A percentile compares a stretch with the other conserved stretches of the same genome.
phyloP scores from a whole-genome alignment of 2,113 vertebrate genomes.

The Furnarius figulus region DNA sequence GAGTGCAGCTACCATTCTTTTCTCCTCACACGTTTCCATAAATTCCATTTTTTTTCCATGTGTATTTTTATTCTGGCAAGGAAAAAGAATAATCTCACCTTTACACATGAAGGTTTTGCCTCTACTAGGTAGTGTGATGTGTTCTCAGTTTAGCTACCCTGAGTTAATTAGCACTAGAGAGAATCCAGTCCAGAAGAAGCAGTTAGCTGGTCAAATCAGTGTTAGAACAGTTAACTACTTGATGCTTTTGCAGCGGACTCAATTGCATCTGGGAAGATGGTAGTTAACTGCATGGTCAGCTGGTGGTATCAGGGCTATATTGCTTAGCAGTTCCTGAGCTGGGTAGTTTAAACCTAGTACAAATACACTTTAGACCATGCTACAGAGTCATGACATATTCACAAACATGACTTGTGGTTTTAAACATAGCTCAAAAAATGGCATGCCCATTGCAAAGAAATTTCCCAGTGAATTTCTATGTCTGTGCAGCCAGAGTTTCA shows the following conservation, averaged over 20 bases:
- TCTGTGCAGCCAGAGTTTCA: background rate
- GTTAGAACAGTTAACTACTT: background rate
- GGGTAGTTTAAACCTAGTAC: background rate
- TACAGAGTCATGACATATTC: background rate
- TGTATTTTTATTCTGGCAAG: conserved; percentile 19
- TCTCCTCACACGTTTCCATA: conserved; percentile 59
- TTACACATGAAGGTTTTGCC: background rate
- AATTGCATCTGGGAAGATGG: background rate
- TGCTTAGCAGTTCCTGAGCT: background rate
- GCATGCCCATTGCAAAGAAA: background rate
- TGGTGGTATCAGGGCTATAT: background rate
- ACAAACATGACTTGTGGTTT: background rate
- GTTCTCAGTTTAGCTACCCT: background rate
- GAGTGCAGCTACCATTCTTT: conserved; percentile 43
- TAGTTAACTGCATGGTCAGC: background rate
- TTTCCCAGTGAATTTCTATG: background rate
- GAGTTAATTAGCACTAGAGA: background rate
- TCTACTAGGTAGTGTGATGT: background rate
- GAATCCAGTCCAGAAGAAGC: background rate
- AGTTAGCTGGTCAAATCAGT: background rate
- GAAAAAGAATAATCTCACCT: background rate
- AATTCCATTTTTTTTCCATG: background rate
- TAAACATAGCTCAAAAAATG: background rate
- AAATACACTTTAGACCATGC: background rate
- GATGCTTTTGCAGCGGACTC: background rate